These are phyloP conservation scores for Clusia tigrina DNA, from an alignment of 2,888 invertebrate genomes.

Conservation along the genomic window DNA sequence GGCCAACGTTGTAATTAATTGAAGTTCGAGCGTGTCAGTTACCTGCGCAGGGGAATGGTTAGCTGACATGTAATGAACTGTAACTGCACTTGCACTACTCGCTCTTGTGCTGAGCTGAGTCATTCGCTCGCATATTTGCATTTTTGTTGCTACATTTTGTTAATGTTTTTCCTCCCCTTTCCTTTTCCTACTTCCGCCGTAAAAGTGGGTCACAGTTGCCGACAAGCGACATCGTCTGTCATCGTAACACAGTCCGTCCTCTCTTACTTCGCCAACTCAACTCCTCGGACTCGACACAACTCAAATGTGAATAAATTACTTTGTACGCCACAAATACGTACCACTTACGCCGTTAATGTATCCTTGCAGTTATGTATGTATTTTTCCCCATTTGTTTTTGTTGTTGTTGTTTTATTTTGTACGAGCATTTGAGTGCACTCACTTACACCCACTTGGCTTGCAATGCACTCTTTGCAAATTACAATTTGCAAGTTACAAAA, in stretches of 20 bases:
- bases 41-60: no score
- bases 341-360: conserved; percentile 10
- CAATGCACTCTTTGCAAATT: conserved; percentile 42
- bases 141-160: no score
- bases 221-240: background rate
- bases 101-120: background rate
- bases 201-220: conserved; percentile 7
- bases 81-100: background rate
- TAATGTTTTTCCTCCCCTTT: no score
- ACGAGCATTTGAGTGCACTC: conserved; percentile 8
- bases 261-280: background rate
- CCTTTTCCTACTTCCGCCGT: no score
- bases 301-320: background rate
- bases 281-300: background rate
- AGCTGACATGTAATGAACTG: no score
- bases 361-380: conserved; percentile 10
- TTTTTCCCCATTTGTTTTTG: no score
- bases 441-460: conserved; percentile 41
- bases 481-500: conserved; percentile 51
- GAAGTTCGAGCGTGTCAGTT: no score
- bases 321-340: conserved; percentile 2
- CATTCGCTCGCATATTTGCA: no score
- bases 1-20: no score
- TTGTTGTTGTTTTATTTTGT: background rate
- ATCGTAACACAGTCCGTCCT: background rate